These are phyloP conservation scores for Anthoscopus minutus DNA, from an alignment of 2,113 vertebrate genomes.

Conservation along the genomic window DNA sequence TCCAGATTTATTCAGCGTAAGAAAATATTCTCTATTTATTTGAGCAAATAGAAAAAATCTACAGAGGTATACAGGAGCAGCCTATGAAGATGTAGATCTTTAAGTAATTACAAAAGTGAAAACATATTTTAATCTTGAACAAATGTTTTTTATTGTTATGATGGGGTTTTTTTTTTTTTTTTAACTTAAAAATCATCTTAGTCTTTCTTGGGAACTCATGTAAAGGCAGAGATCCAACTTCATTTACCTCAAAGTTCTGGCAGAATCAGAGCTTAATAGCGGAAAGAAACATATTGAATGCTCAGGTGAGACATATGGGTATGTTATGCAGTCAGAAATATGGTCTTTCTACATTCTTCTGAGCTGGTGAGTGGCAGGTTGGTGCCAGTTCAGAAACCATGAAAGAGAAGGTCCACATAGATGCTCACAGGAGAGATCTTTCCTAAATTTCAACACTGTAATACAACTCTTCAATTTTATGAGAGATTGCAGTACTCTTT, in stretches of 20 bases:
- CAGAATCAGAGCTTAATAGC: neutral
- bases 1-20: neutral
- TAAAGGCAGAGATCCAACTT: neutral
- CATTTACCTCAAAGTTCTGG: neutral
- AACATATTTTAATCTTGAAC: neutral
- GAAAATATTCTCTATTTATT: neutral
- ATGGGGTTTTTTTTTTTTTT: neutral
- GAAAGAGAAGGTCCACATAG: neutral
- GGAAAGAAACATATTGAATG: neutral
- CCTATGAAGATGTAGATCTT: neutral
- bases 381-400: neutral
- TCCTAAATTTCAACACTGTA: neutral
- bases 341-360: neutral
- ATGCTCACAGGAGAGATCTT: neutral
- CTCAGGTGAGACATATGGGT: neutral
- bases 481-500: neutral
- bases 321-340: neutral
- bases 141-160: neutral
- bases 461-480: neutral
- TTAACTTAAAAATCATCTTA: neutral
- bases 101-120: neutral
- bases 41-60: neutral
- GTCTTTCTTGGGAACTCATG: neutral
- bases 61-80: neutral
- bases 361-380: neutral